Evolutionary conservation across 2,797 vertebrate species (phyloP), one percentile per base, ranked within the genome.

Genomic region (Liasis olivaceus): DNA sequence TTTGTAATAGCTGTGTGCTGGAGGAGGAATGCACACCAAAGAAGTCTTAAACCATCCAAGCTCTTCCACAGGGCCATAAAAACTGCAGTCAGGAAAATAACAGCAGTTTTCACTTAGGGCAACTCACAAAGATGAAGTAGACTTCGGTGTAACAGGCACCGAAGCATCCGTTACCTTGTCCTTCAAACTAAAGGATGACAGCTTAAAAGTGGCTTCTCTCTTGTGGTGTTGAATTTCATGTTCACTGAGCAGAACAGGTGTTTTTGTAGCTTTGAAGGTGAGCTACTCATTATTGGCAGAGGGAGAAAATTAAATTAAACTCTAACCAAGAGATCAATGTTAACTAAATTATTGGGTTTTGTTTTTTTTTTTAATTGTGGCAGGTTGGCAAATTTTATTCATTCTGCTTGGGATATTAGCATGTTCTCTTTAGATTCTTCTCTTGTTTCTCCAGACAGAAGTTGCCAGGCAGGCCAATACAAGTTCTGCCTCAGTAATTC

Each of bases 401-500:
- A 89, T 92, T 92, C 86, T 93, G 2, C 77, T 89, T 86, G 88
- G 94, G 91, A 91, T 95, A 94, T 95, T 93, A 89, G 89, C 81
- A 85, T 92, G 92, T 96, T 94, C 64, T 31, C 89, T 91, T 93
- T 77, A 59, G 24, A 81, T 93, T 96, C 95, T 96, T 94, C 92
- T 95, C 96, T 94, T 93, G 94, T n/a, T 93, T 94, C 95, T 63
- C 94, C 91, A 93, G 92, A 89, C 85, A 81, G 91, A 94, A 85
- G 51, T 95, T 95, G 95, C 94, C 85, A 0, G 91, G 86, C 92
- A 89, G 95, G 93, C 90, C 91, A 94, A 89, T 92, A 93, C 93
- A 90, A 64, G 93, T 96, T 97, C 94, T 96, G 95, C 96, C 95
- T 97, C 95, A 92, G 91, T 93, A 94, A 95, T 95, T 97, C 96